These are phyloP conservation scores for Sebastes diaconus DNA, from an alignment of 2,797 vertebrate genomes.

Conservation along the genomic window DNA sequence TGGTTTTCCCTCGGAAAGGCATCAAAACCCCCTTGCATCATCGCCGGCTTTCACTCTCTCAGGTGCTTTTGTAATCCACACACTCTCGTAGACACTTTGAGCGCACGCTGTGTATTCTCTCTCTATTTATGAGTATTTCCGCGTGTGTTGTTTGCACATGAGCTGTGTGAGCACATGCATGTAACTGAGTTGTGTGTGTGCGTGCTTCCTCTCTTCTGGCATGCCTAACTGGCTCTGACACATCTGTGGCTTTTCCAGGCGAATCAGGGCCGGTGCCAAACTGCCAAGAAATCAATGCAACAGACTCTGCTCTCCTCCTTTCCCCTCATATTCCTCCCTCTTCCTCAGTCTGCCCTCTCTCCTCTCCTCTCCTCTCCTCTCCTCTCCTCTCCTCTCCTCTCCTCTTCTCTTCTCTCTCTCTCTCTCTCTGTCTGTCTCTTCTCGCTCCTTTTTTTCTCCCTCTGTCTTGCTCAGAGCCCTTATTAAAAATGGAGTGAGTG, in stretches of 20 bases:
- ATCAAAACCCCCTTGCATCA: conserved; percentile 63
- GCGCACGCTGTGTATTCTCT: conserved; percentile 5
- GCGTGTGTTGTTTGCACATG: conserved; percentile 20
- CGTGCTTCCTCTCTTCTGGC: conserved; percentile 43
- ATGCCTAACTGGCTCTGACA: conserved; percentile 73
- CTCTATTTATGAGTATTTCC: conserved; percentile 19
- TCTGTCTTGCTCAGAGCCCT: conserved; percentile 72
- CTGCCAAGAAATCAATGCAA: conserved; percentile 78
- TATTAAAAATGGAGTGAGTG: conserved; percentile 80
- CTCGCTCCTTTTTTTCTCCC: conserved; percentile 14
- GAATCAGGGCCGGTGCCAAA: conserved; percentile 69
- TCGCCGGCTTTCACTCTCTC: conserved; percentile 29
- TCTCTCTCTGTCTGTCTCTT: conserved; percentile 17
- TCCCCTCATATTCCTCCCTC: conserved; percentile 13
- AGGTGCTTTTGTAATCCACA: conserved; percentile 54
- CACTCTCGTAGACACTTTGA: conserved; percentile 19
- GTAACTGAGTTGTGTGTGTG: conserved; percentile 30
- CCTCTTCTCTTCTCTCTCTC: neutral
- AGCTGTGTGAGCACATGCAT: conserved; percentile 30
- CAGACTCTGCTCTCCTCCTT: conserved; percentile 55
- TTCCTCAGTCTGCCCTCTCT: conserved; percentile 11
- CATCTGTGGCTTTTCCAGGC: conserved; percentile 75
- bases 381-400: neutral
- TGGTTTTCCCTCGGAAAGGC: conserved; percentile 59
- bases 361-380: neutral